These are phyloP conservation scores for Drosophila atroscutellata DNA, from an alignment of 2,888 invertebrate species.

Conservation along the genomic window DNA sequence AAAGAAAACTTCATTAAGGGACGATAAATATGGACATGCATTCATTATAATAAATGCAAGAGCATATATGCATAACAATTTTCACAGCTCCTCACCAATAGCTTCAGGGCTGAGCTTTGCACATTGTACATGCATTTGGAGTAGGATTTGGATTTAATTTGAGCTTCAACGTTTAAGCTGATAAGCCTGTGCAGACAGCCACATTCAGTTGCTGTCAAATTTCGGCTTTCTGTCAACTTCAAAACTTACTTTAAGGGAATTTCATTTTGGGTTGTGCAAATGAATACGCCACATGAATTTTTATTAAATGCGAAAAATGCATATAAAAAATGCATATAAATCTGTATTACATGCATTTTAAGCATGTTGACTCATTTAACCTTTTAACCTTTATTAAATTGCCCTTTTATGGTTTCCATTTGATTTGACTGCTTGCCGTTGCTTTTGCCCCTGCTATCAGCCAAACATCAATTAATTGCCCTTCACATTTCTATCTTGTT, in stretches of 20 bases:
- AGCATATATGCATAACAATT: constrained; percentile 12
- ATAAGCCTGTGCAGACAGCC: background rate
- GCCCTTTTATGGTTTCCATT: constrained; percentile 25
- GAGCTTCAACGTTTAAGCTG: constrained; percentile 2
- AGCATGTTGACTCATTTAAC: constrained; percentile 17
- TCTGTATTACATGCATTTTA: background rate
- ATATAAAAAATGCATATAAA: background rate
- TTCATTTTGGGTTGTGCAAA: background rate
- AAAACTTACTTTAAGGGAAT: background rate
- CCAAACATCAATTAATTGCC: constrained; percentile 31
- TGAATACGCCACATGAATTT: background rate
- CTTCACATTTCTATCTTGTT: constrained; percentile 21
- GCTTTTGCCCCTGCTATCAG: background rate
- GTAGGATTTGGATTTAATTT: constrained; percentile 9
- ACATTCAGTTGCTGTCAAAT: background rate
- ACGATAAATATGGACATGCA: constrained; percentile 1
- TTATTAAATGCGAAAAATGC: background rate
- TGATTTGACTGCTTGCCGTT: constrained; percentile 44
- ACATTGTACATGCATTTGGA: constrained; percentile 14
- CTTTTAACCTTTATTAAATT: constrained; percentile 25
- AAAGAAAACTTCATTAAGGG: constrained; percentile 3
- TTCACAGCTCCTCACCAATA: constrained; percentile 3
- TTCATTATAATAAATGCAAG: background rate
- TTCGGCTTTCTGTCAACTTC: background rate
- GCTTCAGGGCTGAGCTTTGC: constrained; percentile 8